Evolutionary conservation across 2,113 vertebrate species (phyloP).

Genomic region (Accipiter virgatus): DNA sequence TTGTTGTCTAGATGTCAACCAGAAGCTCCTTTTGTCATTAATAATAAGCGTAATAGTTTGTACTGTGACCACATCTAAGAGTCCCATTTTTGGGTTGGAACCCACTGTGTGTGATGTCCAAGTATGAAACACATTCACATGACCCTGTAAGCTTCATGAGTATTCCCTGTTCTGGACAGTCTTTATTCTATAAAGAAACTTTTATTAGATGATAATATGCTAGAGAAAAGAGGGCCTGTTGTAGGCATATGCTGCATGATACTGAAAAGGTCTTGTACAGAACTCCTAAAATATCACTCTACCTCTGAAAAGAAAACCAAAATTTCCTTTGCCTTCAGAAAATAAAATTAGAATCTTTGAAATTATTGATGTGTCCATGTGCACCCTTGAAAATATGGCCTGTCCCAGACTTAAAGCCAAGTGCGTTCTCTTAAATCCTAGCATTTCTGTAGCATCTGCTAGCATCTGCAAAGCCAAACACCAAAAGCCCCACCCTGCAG

Average conservation of each 20-base stretch:
- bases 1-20: not conserved
- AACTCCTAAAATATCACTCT: not conserved
- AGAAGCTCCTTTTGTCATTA: not conserved
- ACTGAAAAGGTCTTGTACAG: not conserved
- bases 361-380: not conserved
- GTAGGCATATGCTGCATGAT: not conserved
- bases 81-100: not conserved
- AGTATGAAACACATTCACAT: not conserved
- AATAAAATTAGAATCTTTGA: not conserved
- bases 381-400: not conserved
- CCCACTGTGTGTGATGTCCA: rapidly evolving
- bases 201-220: not conserved
- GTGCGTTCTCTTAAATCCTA: not conserved
- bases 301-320: not conserved
- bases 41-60: not conserved
- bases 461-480: not conserved
- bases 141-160: not conserved
- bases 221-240: not conserved
- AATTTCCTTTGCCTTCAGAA: not conserved
- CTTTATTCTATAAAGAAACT: not conserved
- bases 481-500: not conserved
- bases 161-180: not conserved
- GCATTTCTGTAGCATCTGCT: not conserved
- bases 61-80: not conserved
- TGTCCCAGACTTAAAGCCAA: not conserved